These are phyloP conservation scores for Ceyx melanurus DNA, from an alignment of 2,113 vertebrate species.

Conservation along the genomic window DNA sequence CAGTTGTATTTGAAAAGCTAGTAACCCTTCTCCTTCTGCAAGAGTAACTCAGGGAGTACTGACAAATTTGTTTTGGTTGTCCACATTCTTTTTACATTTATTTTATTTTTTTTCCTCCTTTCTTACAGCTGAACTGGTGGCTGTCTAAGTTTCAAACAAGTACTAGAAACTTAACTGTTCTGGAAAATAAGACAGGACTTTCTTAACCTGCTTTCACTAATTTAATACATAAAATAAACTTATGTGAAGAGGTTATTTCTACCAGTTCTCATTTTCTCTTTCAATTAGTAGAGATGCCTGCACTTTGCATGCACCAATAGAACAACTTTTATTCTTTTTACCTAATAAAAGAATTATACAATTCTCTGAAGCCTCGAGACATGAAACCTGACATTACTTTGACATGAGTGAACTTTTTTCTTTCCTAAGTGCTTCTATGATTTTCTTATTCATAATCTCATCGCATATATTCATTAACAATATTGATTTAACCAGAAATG, in stretches of 20 bases:
- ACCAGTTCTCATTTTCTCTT: not conserved
- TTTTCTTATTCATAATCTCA: not conserved
- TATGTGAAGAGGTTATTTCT: not conserved
- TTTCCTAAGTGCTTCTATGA: not conserved
- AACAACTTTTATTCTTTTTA: not conserved
- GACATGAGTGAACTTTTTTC: not conserved
- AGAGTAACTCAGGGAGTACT: not conserved
- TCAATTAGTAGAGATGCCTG: not conserved
- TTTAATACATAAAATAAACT: not conserved
- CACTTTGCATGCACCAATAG: not conserved
- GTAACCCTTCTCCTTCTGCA: not conserved
- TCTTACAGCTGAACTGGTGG: not conserved
- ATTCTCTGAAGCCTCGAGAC: not conserved
- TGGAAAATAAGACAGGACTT: not conserved
- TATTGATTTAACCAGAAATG: not conserved
- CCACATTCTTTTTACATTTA: no score
- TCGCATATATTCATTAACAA: not conserved
- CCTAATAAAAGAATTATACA: not conserved
- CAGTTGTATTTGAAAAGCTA: not conserved
- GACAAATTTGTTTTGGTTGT: not conserved
- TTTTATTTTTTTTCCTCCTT: not conserved
- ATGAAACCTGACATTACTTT: not conserved
- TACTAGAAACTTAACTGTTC: not conserved
- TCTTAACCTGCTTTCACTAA: not conserved
- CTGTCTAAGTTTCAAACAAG: not conserved